These are phyloP conservation scores for Oscheius sp. DNA, from an alignment of 1,140 invertebrate genomes.

Conservation along the genomic window DNA sequence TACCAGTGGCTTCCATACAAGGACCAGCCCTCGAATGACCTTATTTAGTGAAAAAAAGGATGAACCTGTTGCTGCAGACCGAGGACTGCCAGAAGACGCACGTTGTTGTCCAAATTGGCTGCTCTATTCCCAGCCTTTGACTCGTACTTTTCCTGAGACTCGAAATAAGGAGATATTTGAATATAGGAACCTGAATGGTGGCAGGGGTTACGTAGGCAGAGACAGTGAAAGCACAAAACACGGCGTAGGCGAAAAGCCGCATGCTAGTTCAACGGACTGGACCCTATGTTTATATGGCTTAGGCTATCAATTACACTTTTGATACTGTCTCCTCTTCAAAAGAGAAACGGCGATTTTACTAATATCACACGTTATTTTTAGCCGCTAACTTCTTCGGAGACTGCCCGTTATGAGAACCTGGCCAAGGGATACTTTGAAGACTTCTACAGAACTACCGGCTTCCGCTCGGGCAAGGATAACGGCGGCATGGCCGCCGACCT, in stretches of 20 bases:
- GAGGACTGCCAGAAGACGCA: constrained; percentile 33
- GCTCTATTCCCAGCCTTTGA: constrained; percentile 31
- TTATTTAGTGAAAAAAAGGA: background rate
- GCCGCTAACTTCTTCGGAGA: constrained; percentile 45
- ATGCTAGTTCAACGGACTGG: background rate
- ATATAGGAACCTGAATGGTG: background rate
- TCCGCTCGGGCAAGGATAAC: background rate
- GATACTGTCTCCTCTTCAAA: too few relatives aligned
- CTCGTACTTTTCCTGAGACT: constrained; percentile 6
- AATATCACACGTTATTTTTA: constrained; percentile 34
- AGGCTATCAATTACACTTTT: too few relatives aligned
- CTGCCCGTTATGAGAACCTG: constrained; percentile 43
- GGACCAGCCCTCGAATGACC: constrained; percentile 45
- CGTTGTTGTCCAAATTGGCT: constrained; percentile 35
- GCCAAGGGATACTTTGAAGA: constrained; percentile 45
- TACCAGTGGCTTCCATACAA: constrained; percentile 51
- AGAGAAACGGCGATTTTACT: background rate
- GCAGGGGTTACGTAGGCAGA: background rate
- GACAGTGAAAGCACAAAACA: background rate
- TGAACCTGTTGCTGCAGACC: constrained; percentile 37
- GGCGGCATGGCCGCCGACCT: background rate
- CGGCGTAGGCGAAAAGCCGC: background rate
- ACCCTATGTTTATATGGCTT: too few relatives aligned
- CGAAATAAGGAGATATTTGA: background rate
- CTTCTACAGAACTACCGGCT: constrained; percentile 38